A percentile compares a stretch with the other conserved stretches of the same genome.
Evolutionary conservation across 2,797 vertebrate species (phyloP).

Genomic region (Eupleurogrammus muticus): DNA sequence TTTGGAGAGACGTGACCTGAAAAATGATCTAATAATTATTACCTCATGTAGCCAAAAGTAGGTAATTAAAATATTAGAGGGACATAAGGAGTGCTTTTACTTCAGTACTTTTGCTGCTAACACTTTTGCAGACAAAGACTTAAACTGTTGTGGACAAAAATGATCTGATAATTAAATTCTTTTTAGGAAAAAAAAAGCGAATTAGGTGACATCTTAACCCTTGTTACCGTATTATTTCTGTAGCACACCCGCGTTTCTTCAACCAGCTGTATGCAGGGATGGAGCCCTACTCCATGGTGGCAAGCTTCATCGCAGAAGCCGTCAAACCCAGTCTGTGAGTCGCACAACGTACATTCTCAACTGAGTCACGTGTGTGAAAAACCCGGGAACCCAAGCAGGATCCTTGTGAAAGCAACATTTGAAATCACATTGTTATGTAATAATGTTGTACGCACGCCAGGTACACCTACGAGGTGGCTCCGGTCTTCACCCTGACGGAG

Average conservation of each 20-base stretch:
- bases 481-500: conserved; percentile 89
- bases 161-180: too few species aligned
- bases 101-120: too few species aligned
- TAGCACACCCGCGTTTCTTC: conserved; percentile 90
- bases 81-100: too few species aligned
- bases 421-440: background rate
- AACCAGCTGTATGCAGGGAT: conserved; percentile 90
- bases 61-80: too few species aligned
- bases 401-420: background rate
- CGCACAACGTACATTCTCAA: background rate
- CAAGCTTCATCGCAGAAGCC: conserved; percentile 88
- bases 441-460: conserved; percentile 60
- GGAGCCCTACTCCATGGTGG: conserved; percentile 88
- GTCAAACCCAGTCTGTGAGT: conserved; percentile 90
- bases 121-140: too few species aligned
- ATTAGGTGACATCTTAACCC: too few species aligned
- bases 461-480: conserved; percentile 91
- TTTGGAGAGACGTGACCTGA: too few species aligned
- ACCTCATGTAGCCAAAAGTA: too few species aligned
- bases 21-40: too few species aligned
- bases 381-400: background rate
- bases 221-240: conserved; percentile 40
- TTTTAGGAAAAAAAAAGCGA: too few species aligned
- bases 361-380: background rate
- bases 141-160: too few species aligned